These are phyloP conservation scores for Ptychadena robeensis DNA, from an alignment of 2,797 vertebrate species.

Conservation along the genomic window DNA sequence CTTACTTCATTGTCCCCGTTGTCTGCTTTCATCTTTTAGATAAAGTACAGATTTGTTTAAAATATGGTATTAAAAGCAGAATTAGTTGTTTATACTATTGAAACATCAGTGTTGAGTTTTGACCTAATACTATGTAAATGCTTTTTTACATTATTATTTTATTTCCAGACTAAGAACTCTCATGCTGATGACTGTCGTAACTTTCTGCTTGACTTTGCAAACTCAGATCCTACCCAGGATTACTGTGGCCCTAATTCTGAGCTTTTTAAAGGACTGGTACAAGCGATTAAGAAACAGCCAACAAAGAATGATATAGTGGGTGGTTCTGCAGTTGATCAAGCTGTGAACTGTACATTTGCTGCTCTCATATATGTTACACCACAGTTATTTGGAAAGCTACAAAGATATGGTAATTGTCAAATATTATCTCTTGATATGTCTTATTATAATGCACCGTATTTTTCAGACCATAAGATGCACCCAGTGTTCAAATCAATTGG, in stretches of 20 bases:
- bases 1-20: too few relatives aligned
- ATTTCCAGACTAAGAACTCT: slow-evolving; percentile 71
- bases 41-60: not conserved
- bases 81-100: slow-evolving; percentile 3
- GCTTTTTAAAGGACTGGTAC: slow-evolving; percentile 85
- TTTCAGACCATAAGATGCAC: too few relatives aligned
- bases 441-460: too few relatives aligned
- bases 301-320: slow-evolving; percentile 87
- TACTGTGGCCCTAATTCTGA: slow-evolving; percentile 81
- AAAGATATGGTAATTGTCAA: slow-evolving; percentile 84
- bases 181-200: slow-evolving; percentile 77
- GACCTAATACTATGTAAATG: slow-evolving; percentile 27
- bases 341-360: slow-evolving; percentile 96
- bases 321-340: slow-evolving; percentile 91
- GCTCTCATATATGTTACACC: slow-evolving; percentile 95
- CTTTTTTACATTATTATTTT: slow-evolving; percentile 50
- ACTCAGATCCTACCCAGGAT: slow-evolving; percentile 89
- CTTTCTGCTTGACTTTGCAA: slow-evolving; percentile 89
- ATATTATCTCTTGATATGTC: not conserved
- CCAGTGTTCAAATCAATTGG: too few relatives aligned
- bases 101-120: slow-evolving; percentile 30
- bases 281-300: slow-evolving; percentile 88
- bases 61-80: not conserved
- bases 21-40: not conserved
- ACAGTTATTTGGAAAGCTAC: slow-evolving; percentile 85